Percentiles rank a stretch among this genome's conserved stretches.
phyloP scores from a whole-genome alignment of 1,140 invertebrate species.

The Heliconius eleuchia region DNA sequence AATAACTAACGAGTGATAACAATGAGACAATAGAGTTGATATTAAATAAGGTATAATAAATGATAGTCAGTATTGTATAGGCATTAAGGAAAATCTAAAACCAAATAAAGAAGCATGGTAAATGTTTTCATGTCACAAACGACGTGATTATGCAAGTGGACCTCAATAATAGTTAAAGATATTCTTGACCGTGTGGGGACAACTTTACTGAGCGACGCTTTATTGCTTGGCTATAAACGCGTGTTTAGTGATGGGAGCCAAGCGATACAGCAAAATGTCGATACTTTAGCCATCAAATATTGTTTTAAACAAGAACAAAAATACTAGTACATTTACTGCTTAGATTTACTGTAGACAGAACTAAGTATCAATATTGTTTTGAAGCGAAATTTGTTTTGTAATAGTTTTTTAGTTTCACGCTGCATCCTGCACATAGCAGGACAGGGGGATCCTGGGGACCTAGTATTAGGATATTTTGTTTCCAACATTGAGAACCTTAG shows the following conservation, averaged over 20 bases:
- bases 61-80: not conserved
- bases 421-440: too few relatives aligned
- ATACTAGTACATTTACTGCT: not conserved
- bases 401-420: not conserved
- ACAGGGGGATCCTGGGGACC: too few relatives aligned
- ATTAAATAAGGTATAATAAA: not conserved
- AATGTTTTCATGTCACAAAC: conserved; percentile 38
- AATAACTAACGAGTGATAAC: not conserved
- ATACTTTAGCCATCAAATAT: not conserved
- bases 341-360: not conserved
- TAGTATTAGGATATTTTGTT: too few relatives aligned
- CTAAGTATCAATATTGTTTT: not conserved
- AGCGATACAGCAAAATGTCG: not conserved
- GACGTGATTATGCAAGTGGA: conserved; percentile 59
- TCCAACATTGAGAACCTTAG: too few relatives aligned
- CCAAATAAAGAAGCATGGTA: conserved; percentile 29
- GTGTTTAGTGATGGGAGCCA: conserved; percentile 39
- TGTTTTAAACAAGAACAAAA: not conserved
- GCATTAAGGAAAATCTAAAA: conserved; percentile 2
- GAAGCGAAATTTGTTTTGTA: not conserved
- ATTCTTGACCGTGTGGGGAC: conserved; percentile 61
- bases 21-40: not conserved
- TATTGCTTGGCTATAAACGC: conserved; percentile 61
- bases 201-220: conserved; percentile 56
- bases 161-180: conserved; percentile 58